Conservation (phyloP, 37 sponge, comb jelly and placozoan species). For the Cladorhizidae sp. region DNA sequence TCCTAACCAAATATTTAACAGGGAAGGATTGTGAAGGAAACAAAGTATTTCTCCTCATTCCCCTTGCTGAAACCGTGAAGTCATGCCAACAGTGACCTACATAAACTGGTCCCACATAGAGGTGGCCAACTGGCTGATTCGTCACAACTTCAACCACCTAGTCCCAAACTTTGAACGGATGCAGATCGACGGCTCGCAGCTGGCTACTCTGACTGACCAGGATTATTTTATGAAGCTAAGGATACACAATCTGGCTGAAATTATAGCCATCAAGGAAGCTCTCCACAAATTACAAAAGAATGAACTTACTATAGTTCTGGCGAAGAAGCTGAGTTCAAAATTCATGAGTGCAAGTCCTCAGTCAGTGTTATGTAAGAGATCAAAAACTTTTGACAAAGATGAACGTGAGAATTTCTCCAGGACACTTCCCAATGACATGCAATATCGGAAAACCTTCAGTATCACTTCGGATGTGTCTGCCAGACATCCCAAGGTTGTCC, state of each 20-base stretch:
- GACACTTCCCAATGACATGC: not conserved
- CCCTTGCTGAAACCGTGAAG: not conserved
- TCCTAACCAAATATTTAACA: no score
- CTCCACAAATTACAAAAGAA: not conserved
- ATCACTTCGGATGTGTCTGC: no score
- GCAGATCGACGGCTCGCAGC: slow-evolving; percentile 18
- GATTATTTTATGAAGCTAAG: slow-evolving; percentile 20
- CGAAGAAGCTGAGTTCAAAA: not conserved
- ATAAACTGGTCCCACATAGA: slow-evolving; percentile 38
- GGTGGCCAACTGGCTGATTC: slow-evolving; percentile 48
- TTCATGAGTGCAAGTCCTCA: not conserved
- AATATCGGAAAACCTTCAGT: not conserved
- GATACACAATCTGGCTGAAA: slow-evolving; percentile 45
- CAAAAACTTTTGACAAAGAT: not conserved
- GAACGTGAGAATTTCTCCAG: not conserved
- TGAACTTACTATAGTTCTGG: not conserved
- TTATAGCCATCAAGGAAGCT: slow-evolving; percentile 38
- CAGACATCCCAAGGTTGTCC: slow-evolving; percentile 12
- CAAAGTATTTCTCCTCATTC: not conserved
- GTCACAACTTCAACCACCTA: slow-evolving; percentile 38
- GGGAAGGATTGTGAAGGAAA: no score
- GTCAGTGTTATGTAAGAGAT: not conserved
- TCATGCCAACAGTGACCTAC: slow-evolving; percentile 27
- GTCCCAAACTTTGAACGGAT: slow-evolving; percentile 49
- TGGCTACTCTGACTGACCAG: slow-evolving; percentile 23